Evolutionary conservation across 2,888 invertebrate genomes (phyloP).

Genomic region (Amphipyra tragopoginis): DNA sequence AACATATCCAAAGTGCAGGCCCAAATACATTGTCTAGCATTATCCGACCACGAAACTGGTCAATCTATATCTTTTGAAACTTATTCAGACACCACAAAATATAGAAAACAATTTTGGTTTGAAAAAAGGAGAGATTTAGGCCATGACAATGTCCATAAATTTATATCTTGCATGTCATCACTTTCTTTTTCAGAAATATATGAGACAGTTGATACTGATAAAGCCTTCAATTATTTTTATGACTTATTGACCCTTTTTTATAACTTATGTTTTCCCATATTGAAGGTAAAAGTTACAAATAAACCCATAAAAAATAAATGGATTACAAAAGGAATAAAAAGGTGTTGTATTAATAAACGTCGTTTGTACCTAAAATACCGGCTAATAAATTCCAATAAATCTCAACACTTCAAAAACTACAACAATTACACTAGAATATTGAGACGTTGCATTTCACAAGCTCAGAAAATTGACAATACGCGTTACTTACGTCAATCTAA

Average conservation of each 20-base stretch:
- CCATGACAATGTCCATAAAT: too few relatives aligned
- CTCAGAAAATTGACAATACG: too few relatives aligned
- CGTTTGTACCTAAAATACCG: not conserved
- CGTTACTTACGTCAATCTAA: too few relatives aligned
- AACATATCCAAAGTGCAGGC: not conserved
- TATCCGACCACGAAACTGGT: not conserved
- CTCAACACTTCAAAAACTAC: not conserved
- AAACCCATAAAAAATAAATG: conserved; percentile 8
- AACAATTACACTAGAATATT: too few relatives aligned
- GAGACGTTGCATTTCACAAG: too few relatives aligned
- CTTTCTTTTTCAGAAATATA: too few relatives aligned
- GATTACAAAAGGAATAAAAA: conserved; percentile 3
- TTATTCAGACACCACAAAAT: not conserved
- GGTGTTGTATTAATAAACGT: too few relatives aligned
- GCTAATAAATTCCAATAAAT: not conserved
- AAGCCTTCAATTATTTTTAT: too few relatives aligned
- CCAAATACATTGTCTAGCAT: not conserved
- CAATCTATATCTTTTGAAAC: not conserved
- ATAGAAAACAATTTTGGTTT: conserved; percentile 1
- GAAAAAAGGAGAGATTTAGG: conserved; percentile 1
- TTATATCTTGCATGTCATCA: too few relatives aligned
- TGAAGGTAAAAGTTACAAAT: not conserved
- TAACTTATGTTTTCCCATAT: conserved; percentile 1
- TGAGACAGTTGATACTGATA: too few relatives aligned
- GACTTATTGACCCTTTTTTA: not conserved